Conservation (phyloP, 2,888 invertebrate species). For the Drosophila vallismaia region DNA sequence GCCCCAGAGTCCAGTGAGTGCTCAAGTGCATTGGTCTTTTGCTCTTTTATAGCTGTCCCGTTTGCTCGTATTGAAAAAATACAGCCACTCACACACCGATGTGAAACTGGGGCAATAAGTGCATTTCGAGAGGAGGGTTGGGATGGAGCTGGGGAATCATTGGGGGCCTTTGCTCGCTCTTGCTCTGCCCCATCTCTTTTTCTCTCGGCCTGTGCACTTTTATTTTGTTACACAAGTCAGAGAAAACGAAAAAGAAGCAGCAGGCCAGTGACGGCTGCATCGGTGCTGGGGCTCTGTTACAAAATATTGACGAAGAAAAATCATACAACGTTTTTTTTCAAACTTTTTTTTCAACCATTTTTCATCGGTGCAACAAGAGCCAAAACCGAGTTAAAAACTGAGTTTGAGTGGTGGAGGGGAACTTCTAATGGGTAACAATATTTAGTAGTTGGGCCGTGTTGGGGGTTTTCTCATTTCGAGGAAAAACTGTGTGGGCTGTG, state of each 20-base stretch:
- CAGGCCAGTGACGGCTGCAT: conserved; percentile 54
- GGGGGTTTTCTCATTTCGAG: conserved; percentile 54
- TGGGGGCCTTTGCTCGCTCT: conserved; percentile 31
- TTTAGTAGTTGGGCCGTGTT: neutral
- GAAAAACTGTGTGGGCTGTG: conserved; percentile 60
- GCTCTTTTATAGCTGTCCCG: conserved; percentile 29
- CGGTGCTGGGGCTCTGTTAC: conserved; percentile 82
- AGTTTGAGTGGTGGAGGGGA: conserved; percentile 5
- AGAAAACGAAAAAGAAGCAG: conserved; percentile 7
- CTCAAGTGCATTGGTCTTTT: conserved; percentile 53
- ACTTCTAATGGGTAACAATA: neutral
- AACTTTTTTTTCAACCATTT: conserved; percentile 82
- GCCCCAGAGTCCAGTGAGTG: neutral
- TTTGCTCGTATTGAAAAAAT: conserved; percentile 25
- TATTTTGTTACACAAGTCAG: conserved; percentile 63
- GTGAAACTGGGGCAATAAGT: conserved; percentile 30
- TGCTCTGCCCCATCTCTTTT: conserved; percentile 23
- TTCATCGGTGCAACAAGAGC: conserved; percentile 70
- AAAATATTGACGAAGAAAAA: conserved; percentile 84
- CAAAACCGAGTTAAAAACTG: conserved; percentile 12
- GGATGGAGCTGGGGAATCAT: conserved; percentile 42
- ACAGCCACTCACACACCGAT: conserved; percentile 19
- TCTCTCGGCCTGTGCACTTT: conserved; percentile 61
- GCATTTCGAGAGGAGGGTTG: conserved; percentile 23
- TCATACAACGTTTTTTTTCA: conserved; percentile 81